Conservation (phyloP, 2,113 vertebrate genomes). For the Alexandromys fortis region DNA sequence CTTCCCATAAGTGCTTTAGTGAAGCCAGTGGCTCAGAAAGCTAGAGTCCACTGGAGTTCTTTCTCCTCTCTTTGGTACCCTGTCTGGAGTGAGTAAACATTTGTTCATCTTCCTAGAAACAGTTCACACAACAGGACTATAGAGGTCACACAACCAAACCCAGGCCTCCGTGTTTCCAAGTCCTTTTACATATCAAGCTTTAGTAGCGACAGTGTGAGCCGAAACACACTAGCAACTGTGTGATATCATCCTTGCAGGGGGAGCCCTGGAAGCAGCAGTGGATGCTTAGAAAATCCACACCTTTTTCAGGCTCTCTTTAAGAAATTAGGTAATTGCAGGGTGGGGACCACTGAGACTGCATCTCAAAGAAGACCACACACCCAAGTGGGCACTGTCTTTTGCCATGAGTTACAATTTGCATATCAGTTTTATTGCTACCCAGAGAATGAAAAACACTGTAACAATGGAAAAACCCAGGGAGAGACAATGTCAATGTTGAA, state of each 20-base stretch:
- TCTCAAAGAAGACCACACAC: not conserved
- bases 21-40: not conserved
- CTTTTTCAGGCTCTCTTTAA: not conserved
- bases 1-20: not conserved
- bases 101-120: not conserved
- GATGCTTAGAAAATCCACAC: not conserved
- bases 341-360: not conserved
- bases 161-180: not conserved
- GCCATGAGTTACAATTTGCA: not conserved
- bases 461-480: not conserved
- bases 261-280: not conserved
- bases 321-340: not conserved
- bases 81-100: not conserved
- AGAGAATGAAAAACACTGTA: constrained; percentile 10
- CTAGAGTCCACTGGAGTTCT: not conserved
- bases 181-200: not conserved
- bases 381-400: not conserved
- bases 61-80: not conserved
- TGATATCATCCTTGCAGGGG: not conserved
- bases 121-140: not conserved
- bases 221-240: not conserved
- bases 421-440: not conserved
- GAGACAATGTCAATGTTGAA: not conserved
- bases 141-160: not conserved
- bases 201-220: not conserved